Base-by-base conservation (phyloP, 2,888 invertebrate species). In the Hyposoter didymator region DNA sequence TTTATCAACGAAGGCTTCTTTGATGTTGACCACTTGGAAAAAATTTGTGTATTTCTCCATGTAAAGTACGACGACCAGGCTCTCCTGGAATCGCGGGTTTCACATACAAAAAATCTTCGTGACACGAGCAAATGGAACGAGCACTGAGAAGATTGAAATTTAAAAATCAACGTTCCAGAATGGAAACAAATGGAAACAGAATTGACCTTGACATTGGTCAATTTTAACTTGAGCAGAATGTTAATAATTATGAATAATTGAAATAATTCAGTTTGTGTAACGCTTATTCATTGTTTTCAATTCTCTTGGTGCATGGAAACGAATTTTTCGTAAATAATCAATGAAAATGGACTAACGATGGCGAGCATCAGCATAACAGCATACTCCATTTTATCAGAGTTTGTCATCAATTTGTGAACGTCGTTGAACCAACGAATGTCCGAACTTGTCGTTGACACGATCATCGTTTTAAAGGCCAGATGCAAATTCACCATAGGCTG, bases 401-500 rank as follows among this genome's bases (percentile, higher is more conserved):
- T 97, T 2, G 97, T 96, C 84, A 97, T 93, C 12, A 98, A 94
- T 82, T 96, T 95, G 92, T 96, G 96, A 91, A 98, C 96, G 85
- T 96, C 95, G 88, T 96, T 96, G 94, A 96, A 88, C 95, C 93
- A 32, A 87, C 94, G 67, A 90, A 90, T 89, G 84, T 94, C 92
- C 47, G 94, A 93, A 32, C 93, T 94, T 49, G 89, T 89, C 39
- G 89, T 86, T 91, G 94, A 89, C 91, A 95, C 95, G 10, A 98
- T 92, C 35, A 97, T 94, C 1, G 96, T 96, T 92, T 95, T 95
- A 52, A 97, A 94, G n/a, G 97, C 97, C 82, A 97, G 95, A 93
- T 97, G 97, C 0, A 96, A 97, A n/a, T n/a, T n/a, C n/a, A n/a
- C n/a, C n/a, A n/a, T n/a, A 97, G 95, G 95, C 79, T 96, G 95